Base-by-base conservation (phyloP, 2,797 vertebrate species). In the Thalassophryne amazonica region DNA sequence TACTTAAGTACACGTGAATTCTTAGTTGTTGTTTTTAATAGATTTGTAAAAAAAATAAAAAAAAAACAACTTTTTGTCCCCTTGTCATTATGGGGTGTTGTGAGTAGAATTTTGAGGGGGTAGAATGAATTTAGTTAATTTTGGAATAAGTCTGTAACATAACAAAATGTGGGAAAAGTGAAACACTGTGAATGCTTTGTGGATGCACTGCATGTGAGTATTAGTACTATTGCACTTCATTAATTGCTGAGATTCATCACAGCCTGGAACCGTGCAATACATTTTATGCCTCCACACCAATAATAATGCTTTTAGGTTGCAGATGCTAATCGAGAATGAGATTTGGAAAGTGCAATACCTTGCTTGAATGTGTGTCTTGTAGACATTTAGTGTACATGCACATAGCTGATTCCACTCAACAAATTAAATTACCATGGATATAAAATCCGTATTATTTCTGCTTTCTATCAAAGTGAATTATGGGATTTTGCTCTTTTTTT, bases 221-320 rank as follows among this genome's bases (percentile, higher is more conserved):
- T 24, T 53, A 37, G 47, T 63, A 60, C 34, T 46, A 69, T 69
- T 56, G 34, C 50, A 60, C 51, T 56, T 48, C 35, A 77, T 79
- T 81, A 79, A 78, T 79, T 72, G 66, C 56, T 4, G 1, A 51
- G 68, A 70, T 58, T 53, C 58, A 67, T 82, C 69, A 58, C 61
- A 72, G 52, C 45, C 24, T 1, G 6, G 8, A 30, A 47, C 18
- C 36, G 14, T 13, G 49, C 28, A 22, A 45, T 51, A 30, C 41
- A 49, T 60, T 42, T 43, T 50, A 32, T 45, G 55, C 54, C 51
- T 65, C 57, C 25, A 16, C 30, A 11, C 43, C 62, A 30, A 58
- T 51, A 47, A 71, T 75, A 43, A 70, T 68, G 58, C 41, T 57
- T 46, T 68, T 61, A 67, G 58, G 60, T 52, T 41, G 57, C 51